phyloP scores from a whole-genome alignment of 2,888 invertebrate species.

The Coleophora deauratella region DNA sequence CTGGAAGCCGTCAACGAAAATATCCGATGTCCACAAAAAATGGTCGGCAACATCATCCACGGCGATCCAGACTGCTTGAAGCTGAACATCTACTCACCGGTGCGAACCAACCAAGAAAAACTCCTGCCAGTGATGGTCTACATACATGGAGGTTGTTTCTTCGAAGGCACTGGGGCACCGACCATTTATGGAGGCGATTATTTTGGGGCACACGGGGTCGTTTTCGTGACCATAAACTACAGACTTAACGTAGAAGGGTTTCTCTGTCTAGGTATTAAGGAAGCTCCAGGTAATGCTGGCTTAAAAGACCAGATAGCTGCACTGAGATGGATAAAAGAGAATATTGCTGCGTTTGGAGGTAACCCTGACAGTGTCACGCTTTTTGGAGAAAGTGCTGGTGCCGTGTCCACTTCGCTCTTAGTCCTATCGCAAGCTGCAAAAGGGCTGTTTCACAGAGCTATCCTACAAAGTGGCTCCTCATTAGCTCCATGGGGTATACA shows the following conservation, averaged over 20 bases:
- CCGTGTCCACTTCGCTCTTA: conserved; percentile 52
- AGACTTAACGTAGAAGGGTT: conserved; percentile 76
- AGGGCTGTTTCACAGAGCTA: conserved; percentile 56
- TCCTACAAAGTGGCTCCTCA: conserved; percentile 56
- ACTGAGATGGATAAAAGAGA: conserved; percentile 51
- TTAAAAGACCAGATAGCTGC: conserved; percentile 69
- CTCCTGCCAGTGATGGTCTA: conserved; percentile 76
- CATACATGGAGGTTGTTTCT: conserved; percentile 77
- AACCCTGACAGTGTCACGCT: conserved; percentile 54
- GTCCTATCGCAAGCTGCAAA: conserved; percentile 47
- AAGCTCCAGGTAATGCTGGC: conserved; percentile 79
- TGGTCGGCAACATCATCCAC: conserved; percentile 33
- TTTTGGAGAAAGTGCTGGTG: conserved; percentile 65
- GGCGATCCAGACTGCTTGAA: conserved; percentile 56
- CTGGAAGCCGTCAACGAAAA: conserved; percentile 56
- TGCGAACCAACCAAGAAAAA: conserved; percentile 21
- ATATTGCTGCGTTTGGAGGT: conserved; percentile 55
- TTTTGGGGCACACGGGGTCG: conserved; percentile 71
- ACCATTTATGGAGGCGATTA: conserved; percentile 76
- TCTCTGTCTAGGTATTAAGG: conserved; percentile 74
- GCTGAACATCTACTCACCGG: conserved; percentile 52
- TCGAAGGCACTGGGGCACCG: conserved; percentile 73
- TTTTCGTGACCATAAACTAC: conserved; percentile 76
- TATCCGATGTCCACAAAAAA: conserved; percentile 51
- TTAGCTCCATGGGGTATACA: conserved; percentile 56